Evolutionary conservation across 2,113 vertebrate genomes (phyloP), one percentile per base, ranked within the genome.

Genomic region (Halcyon malimbica): DNA sequence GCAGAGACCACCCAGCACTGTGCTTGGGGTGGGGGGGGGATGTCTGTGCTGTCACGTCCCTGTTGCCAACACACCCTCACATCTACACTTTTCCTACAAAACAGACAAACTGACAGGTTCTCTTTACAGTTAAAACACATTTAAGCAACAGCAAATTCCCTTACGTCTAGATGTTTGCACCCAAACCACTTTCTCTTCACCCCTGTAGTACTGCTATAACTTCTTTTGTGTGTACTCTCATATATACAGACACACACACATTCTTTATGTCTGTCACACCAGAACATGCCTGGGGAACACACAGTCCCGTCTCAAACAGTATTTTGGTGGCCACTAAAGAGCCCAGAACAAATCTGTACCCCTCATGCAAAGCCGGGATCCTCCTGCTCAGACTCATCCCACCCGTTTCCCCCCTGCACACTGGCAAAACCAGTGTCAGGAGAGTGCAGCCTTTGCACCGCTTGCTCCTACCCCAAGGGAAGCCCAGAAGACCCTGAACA

Each of bases 401-500:
- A 35, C 19, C 21, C 39, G 4, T 41, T 63, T n/a, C 13, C 23
- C 24, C 19, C 13, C 1, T 1, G 0, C 8, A 5, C 28, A 20
- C 5, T 2, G 31, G 60, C 67, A 93, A 68, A 68, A 14, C 42
- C 25, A 25, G 19, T 1, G 2, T 5, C 46, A 50, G 51, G 12
- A 60, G 19, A 56, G 16, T 33, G 20, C 68, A 74, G 17, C 35
- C 56, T 67, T 2, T 2, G 1, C 75, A 12, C 13, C 0, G 0
- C 67, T 33, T 1, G 0, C 11, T 51, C 53, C 16, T 23, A 5
- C 31, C 21, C 15, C 0, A 0, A 33, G 46, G 15, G 41, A 69
- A 79, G 13, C 19, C 54, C 4, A 1, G 23, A 8, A 48, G 12
- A 19, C 10, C 37, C 16, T 37, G 42, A 26, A 31, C 13, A 0